Percentiles rank a stretch among this genome's conserved stretches.
These are phyloP conservation scores for Pteropus alecto DNA, from an alignment of 2,113 vertebrate genomes.

Conservation along the genomic window DNA sequence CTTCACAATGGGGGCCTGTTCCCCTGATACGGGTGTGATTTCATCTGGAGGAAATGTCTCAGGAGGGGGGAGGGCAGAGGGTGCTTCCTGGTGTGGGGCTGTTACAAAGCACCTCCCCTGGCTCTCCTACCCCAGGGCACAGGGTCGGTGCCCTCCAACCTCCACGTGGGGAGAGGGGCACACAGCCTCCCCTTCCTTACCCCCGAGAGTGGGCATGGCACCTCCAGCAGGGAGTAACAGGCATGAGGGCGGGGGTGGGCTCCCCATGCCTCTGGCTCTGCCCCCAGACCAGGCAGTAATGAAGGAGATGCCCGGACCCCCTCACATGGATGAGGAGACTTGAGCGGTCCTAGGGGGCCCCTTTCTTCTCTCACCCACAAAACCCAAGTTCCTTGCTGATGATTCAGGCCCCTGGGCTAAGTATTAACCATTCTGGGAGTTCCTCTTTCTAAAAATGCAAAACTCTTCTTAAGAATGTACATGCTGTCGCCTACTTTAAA, in stretches of 20 bases:
- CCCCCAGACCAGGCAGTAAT: background rate
- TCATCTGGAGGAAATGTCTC: slow-evolving; percentile 66
- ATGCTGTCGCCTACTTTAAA: background rate
- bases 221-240: background rate
- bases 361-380: background rate
- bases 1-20: slow-evolving; percentile 78
- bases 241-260: too few relatives aligned
- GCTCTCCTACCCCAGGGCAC: background rate
- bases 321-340: background rate
- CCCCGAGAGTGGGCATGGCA: background rate
- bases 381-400: background rate
- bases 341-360: background rate
- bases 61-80: slow-evolving; percentile 17
- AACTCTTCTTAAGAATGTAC: background rate
- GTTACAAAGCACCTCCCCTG: background rate
- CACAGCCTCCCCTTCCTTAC: background rate
- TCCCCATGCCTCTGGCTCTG: background rate
- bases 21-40: slow-evolving; percentile 59
- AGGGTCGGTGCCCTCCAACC: background rate
- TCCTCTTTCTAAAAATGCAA: slow-evolving; percentile 24
- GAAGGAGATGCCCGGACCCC: background rate
- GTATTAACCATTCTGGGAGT: background rate
- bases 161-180: too few relatives aligned
- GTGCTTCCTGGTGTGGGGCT: slow-evolving; percentile 29
- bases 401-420: background rate